Percentiles rank a stretch among this genome's conserved stretches.
phyloP scores from a whole-genome alignment of 2,113 vertebrate species.

The Bungarus multicinctus region DNA sequence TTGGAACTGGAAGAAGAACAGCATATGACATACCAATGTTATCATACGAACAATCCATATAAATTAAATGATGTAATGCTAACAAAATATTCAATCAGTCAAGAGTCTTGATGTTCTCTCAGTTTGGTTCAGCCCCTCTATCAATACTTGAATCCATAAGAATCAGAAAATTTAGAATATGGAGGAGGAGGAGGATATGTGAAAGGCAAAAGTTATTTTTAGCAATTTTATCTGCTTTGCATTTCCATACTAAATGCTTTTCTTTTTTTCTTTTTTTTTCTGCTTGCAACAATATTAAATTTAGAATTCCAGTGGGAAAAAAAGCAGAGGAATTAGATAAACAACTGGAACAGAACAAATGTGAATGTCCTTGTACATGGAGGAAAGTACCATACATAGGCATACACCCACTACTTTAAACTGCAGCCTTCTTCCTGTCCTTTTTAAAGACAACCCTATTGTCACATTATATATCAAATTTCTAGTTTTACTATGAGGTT shows the following conservation, averaged over 20 bases:
- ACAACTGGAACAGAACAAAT: neutral
- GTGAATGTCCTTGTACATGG: neutral
- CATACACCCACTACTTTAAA: neutral
- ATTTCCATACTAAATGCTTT: neutral
- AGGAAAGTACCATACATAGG: neutral
- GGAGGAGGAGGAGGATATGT: too few species aligned
- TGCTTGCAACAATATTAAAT: neutral
- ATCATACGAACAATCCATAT: slow-evolving; percentile 1
- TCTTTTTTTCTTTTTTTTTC: neutral
- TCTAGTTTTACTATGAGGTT: neutral
- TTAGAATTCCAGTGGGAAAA: neutral
- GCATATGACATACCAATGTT: neutral
- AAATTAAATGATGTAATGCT: neutral
- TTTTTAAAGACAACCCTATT: neutral
- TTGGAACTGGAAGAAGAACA: neutral
- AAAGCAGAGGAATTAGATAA: neutral
- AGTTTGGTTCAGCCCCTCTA: neutral
- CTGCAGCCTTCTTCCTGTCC: neutral
- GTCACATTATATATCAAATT: neutral
- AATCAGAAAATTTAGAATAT: neutral
- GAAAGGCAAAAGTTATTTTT: neutral
- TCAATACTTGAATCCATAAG: neutral
- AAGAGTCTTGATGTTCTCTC: neutral
- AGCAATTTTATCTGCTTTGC: neutral
- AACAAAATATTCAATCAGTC: neutral